Conservation (phyloP, 2,113 vertebrate genomes). For the Heteronetta atricapilla region DNA sequence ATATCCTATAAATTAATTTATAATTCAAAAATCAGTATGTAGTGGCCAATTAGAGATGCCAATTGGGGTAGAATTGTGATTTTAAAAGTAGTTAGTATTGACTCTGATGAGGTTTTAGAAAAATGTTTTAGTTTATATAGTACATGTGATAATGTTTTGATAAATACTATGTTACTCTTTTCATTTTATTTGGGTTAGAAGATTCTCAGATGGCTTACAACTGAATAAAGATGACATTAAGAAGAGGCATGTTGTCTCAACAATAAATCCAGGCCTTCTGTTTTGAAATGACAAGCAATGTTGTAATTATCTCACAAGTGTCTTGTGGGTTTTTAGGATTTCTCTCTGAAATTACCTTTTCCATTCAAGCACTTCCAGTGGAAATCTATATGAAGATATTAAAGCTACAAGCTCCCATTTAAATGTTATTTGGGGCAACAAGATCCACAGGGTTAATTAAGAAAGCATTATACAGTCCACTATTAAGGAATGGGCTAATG, state of each 20-base stretch:
- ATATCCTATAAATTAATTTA: not conserved
- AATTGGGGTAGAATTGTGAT: not conserved
- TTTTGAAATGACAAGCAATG: not conserved
- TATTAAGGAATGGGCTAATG: conserved; percentile 25
- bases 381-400: conserved; percentile 38
- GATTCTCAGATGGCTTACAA: not conserved
- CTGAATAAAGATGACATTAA: not conserved
- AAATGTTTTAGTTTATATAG: not conserved
- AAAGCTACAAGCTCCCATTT: conserved; percentile 29
- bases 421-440: conserved; percentile 56
- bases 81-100: not conserved
- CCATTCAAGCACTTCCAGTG: conserved; percentile 19
- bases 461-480: conserved; percentile 26
- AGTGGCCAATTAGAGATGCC: not conserved
- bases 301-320: conserved; percentile 5
- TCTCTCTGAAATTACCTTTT: conserved; percentile 11
- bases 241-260: not conserved
- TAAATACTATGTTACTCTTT: not conserved
- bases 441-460: conserved; percentile 69
- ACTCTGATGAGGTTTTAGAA: not conserved
- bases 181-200: not conserved
- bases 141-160: not conserved
- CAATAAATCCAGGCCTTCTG: not conserved
- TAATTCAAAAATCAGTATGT: not conserved
- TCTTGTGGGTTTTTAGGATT: conserved; percentile 18